Base-by-base conservation (phyloP, 2,888 invertebrate species). In the Nephrocerus scutellatus region DNA sequence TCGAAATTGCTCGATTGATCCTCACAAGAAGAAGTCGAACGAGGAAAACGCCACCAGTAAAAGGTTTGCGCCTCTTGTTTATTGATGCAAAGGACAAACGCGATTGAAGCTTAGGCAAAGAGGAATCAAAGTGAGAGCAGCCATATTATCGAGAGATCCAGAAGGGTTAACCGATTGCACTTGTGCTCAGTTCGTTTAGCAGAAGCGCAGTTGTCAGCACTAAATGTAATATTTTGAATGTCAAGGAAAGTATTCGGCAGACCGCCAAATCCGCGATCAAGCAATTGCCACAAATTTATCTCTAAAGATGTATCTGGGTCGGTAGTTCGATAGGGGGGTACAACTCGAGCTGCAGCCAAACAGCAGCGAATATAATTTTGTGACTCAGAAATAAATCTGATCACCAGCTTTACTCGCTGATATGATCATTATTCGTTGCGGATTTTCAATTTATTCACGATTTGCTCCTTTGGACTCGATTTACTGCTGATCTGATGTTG, bases 341-440 rank as follows among this genome's bases (percentile, higher is more conserved):
- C 30, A 29, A 12, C 29, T 12, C 20, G 34, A 16, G n/a, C n/a
- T 30, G 35, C 19, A 30, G n/a, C 5, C 10, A 32, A 12, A 47
- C 41, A 37, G 25, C 44, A 39, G 36, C 42, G 43, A 44, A 47
- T 45, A 45, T 46, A 46, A 43, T 51, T 53, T 50, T 52, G 51
- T 52, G 51, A 51, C 51, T 47, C 50, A 46, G 44, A 52, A 52
- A 49, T 52, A 52, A 52, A 54, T 54, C 52, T 49, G 48, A 44
- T 46, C 47, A 41, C 44, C 50, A 49, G 52, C 47, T 47, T 36
- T 41, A 43, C 24, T 32, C 36, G 34, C 36, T 34, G 44, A 40
- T 46, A 46, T 40, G 46, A 49, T 49, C 47, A 44, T 41, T 25
- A 26, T 35, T 26, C 13, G 12, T 31, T 31, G 31, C 18, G 31